A percentile compares a stretch with the other conserved stretches of the same genome.
Evolutionary conservation across 2,888 invertebrate species (phyloP).

Genomic region (Zaprionus bogoriensis): DNA sequence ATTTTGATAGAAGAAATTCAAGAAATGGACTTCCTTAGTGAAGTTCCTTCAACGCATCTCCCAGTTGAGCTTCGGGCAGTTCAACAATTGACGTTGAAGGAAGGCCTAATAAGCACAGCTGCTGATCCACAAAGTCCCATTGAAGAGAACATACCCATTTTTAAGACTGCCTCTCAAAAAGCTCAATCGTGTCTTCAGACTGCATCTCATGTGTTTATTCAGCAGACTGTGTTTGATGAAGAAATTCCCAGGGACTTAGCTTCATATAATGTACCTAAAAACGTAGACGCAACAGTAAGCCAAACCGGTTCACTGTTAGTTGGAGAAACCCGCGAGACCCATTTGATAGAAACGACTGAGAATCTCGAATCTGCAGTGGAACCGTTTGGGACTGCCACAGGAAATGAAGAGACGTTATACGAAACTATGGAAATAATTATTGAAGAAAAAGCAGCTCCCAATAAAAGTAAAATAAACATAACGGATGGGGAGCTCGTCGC

Average conservation of each 20-base stretch:
- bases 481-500: constrained; percentile 84
- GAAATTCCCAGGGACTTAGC: constrained; percentile 26
- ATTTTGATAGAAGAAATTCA: constrained; percentile 66
- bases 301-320: constrained; percentile 40
- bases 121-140: constrained; percentile 88
- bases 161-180: constrained; percentile 83
- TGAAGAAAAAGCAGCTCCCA: constrained; percentile 52
- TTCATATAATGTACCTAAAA: constrained; percentile 22
- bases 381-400: constrained; percentile 85
- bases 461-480: constrained; percentile 85
- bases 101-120: constrained; percentile 85
- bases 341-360: constrained; percentile 36
- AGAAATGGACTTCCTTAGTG: constrained; percentile 48
- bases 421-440: constrained; percentile 82
- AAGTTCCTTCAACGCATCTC: constrained; percentile 20
- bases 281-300: constrained; percentile 22
- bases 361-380: constrained; percentile 83
- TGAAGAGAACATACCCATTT: constrained; percentile 83
- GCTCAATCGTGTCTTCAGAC: constrained; percentile 86
- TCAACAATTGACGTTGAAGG: constrained; percentile 83
- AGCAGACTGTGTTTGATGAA: constrained; percentile 83
- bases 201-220: constrained; percentile 85
- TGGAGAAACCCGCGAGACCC: constrained; percentile 51
- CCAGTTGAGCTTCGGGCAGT: constrained; percentile 67
- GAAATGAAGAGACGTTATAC: constrained; percentile 85